phyloP scores from a whole-genome alignment of 2,797 vertebrate genomes.

The Esox lucius region DNA sequence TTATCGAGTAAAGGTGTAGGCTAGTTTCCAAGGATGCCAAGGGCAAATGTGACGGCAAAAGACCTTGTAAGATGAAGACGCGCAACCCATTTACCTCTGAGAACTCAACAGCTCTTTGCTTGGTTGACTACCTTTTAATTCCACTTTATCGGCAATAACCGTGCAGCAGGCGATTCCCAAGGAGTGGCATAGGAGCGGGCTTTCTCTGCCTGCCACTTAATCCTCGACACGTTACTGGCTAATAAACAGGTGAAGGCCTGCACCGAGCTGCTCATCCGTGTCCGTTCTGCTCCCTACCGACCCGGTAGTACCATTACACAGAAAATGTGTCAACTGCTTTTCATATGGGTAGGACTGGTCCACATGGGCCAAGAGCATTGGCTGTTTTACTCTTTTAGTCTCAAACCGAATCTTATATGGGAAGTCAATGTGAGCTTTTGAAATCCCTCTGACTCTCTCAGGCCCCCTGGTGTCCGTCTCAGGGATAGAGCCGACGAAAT shows the following conservation, averaged over 20 bases:
- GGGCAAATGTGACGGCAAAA: background rate
- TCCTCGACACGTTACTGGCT: slow-evolving; percentile 14
- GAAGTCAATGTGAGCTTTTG: background rate
- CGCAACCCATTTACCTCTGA: slow-evolving; percentile 8
- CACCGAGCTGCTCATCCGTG: slow-evolving; percentile 1
- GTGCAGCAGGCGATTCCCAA: background rate
- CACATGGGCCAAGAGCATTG: background rate
- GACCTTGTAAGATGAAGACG: slow-evolving; percentile 16
- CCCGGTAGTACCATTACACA: background rate
- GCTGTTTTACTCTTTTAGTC: background rate
- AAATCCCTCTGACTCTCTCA: background rate
- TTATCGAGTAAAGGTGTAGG: background rate
- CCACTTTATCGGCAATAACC: background rate
- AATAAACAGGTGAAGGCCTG: slow-evolving; percentile 4
- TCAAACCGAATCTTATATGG: slow-evolving; percentile 23
- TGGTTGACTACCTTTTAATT: slow-evolving; percentile 30
- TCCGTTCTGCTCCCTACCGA: background rate
- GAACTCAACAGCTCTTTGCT: slow-evolving; percentile 9
- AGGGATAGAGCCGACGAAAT: background rate
- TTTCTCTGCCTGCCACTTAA: slow-evolving; percentile 25
- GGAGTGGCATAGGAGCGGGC: background rate
- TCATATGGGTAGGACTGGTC: background rate
- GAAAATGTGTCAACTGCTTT: slow-evolving; percentile 24
- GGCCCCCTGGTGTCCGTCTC: background rate
- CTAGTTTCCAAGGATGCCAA: slow-evolving; percentile 13